Evolutionary conservation across 2,113 vertebrate genomes (phyloP).

Genomic region (Neofelis nebulosa): DNA sequence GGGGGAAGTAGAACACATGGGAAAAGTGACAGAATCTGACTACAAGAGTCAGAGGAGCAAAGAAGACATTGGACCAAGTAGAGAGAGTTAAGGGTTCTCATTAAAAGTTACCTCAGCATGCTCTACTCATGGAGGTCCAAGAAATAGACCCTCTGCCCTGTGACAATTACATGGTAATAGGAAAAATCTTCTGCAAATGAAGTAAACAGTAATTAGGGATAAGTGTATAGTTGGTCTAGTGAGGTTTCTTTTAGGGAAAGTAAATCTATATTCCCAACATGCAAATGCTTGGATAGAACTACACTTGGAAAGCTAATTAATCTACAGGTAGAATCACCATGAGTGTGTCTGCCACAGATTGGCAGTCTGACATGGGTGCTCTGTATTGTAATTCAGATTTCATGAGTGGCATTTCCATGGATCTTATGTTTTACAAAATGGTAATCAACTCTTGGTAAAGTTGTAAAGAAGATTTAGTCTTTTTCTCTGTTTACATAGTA

Average conservation of each 20-base stretch:
- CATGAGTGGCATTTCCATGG: not conserved
- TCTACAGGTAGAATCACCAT: not conserved
- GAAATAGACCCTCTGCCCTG: not conserved
- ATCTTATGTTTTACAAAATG: not conserved
- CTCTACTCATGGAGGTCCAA: not conserved
- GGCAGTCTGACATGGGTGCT: not conserved
- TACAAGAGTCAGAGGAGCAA: not conserved
- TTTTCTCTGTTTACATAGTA: not conserved
- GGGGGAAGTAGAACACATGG: not conserved
- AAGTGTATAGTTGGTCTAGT: not conserved
- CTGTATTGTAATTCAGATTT: not conserved
- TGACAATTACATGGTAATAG: not conserved
- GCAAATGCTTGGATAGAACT: not conserved
- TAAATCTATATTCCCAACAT: not conserved
- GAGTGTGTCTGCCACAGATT: not conserved
- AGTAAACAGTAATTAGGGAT: not conserved
- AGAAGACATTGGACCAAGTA: not conserved
- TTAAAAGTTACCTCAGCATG: not conserved
- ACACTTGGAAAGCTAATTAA: not conserved
- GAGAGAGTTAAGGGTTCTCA: not conserved
- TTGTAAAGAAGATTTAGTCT: not conserved
- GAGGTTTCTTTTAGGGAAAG: not conserved
- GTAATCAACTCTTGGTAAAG: not conserved
- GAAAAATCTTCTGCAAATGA: not conserved
- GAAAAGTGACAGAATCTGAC: not conserved